Percentiles rank a stretch among this genome's conserved stretches.
phyloP scores from a whole-genome alignment of 2,797 vertebrate genomes.

The Merluccius polli region DNA sequence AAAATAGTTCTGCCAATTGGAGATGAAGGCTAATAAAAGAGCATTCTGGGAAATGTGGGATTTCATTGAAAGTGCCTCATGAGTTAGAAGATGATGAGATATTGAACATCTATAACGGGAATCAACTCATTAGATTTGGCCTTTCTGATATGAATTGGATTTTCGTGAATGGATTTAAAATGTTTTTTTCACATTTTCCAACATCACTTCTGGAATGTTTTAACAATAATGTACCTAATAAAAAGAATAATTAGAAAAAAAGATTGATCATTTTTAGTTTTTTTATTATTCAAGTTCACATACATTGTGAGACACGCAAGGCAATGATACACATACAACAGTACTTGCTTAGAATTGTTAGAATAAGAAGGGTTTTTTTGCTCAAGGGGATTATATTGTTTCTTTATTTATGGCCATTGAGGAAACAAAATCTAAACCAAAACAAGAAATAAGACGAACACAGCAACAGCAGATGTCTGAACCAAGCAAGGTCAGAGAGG shows the following conservation, averaged over 20 bases:
- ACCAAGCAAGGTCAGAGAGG: slow-evolving; percentile 55
- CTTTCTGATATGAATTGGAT: slow-evolving; percentile 31
- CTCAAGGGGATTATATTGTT: neutral
- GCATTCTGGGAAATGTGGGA: slow-evolving; percentile 31
- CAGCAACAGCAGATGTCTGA: slow-evolving; percentile 27
- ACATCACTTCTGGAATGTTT: neutral
- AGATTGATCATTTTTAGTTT: no score
- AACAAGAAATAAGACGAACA: neutral
- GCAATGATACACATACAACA: no score
- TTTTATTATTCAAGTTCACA: neutral
- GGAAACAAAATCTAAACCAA: neutral
- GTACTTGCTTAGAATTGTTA: neutral
- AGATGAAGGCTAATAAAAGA: slow-evolving; percentile 33
- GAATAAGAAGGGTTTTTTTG: neutral
- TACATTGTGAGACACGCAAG: neutral
- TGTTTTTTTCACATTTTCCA: neutral
- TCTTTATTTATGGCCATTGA: neutral
- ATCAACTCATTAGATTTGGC: slow-evolving; percentile 41
- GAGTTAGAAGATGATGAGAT: slow-evolving; percentile 27
- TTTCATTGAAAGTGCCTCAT: slow-evolving; percentile 21
- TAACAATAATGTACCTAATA: no score
- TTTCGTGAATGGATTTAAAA: slow-evolving; percentile 21
- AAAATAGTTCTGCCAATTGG: slow-evolving; percentile 3
- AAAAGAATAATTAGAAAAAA: no score
- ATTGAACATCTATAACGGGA: slow-evolving; percentile 38